A percentile compares a stretch with the other conserved stretches of the same genome.
phyloP scores from a whole-genome alignment of 37 sponge, comb jelly and placozoan species.

The Aphrocallistes beatrix region DNA sequence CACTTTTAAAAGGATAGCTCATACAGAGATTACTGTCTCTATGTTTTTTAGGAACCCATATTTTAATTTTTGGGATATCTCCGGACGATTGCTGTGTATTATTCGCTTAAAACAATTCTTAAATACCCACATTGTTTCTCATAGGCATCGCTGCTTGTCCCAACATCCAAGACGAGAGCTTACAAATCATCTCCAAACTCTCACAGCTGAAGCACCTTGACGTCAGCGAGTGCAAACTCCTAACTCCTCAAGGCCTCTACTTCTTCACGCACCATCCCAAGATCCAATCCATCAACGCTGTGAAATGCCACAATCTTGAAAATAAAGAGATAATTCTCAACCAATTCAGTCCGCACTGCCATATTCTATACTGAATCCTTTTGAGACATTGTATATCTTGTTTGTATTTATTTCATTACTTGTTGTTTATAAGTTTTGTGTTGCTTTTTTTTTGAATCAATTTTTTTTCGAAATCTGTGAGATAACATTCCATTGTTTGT shows the following conservation, averaged over 20 bases:
- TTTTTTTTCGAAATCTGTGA: too few relatives aligned
- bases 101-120: too few relatives aligned
- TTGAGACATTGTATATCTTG: background rate
- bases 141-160: background rate
- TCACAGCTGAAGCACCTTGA: background rate
- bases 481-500: too few relatives aligned
- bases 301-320: background rate
- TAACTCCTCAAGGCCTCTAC: background rate
- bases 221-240: conserved; percentile 2
- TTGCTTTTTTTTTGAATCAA: background rate
- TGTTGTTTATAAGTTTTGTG: background rate
- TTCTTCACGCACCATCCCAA: background rate
- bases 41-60: too few relatives aligned
- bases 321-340: background rate
- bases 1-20: too few relatives aligned
- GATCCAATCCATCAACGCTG: background rate
- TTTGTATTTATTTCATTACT: background rate
- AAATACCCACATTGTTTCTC: too few relatives aligned
- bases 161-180: background rate
- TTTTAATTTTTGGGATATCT: too few relatives aligned
- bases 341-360: background rate
- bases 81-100: too few relatives aligned
- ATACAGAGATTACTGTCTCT: too few relatives aligned
- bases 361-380: background rate
- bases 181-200: background rate